Evolutionary conservation across 2,888 invertebrate species (phyloP).

Genomic region (Miltochrista miniata): DNA sequence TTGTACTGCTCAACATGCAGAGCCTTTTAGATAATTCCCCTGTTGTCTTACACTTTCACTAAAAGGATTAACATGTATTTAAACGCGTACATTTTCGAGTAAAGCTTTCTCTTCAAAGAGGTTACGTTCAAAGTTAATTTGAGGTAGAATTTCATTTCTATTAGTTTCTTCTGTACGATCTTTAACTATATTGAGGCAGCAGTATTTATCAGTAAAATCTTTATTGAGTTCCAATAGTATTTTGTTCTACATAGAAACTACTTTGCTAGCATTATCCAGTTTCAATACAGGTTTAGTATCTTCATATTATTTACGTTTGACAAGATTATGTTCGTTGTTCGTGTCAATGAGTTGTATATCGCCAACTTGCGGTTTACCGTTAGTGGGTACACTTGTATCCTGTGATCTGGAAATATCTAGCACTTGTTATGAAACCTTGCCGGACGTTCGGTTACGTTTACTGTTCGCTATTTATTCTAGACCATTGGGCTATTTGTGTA

Average conservation of each 20-base stretch:
- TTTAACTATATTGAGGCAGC: not conserved
- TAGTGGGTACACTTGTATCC: constrained; percentile 45
- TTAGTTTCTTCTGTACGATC: not conserved
- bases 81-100: not conserved
- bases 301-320: constrained; percentile 19
- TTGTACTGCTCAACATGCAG: constrained; percentile 35
- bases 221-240: constrained; percentile 8
- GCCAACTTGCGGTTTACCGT: constrained; percentile 47
- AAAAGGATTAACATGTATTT: constrained; percentile 10
- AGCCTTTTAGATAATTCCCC: constrained; percentile 39
- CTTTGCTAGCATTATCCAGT: not conserved
- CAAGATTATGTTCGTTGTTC: constrained; percentile 6
- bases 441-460: constrained; percentile 62
- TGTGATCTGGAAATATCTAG: constrained; percentile 66
- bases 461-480: constrained; percentile 37
- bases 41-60: constrained; percentile 32
- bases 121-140: not conserved
- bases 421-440: constrained; percentile 67
- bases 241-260: not conserved
- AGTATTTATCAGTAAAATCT: not conserved
- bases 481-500: constrained; percentile 45
- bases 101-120: constrained; percentile 13
- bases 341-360: constrained; percentile 15
- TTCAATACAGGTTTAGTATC: constrained; percentile 7
- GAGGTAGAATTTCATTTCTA: not conserved